Evolutionary conservation across 2,888 invertebrate genomes (phyloP).

Genomic region (Cataglyphis cursor): DNA sequence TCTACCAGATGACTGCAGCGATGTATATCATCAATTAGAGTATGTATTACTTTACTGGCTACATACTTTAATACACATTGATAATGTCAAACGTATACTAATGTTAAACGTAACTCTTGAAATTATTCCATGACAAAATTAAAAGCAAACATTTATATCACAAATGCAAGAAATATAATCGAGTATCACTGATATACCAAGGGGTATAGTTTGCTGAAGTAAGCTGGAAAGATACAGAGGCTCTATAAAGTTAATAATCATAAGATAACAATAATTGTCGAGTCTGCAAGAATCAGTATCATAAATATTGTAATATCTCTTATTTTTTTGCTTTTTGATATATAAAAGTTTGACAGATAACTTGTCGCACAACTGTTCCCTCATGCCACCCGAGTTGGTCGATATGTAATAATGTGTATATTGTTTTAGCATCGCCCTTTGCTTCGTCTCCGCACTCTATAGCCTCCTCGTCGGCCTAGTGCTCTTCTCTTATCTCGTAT

Average conservation of each 20-base stretch:
- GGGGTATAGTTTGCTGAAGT: constrained; percentile 44
- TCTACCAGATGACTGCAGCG: constrained; percentile 94
- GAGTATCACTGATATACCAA: constrained; percentile 52
- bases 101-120: background rate
- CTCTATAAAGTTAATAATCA: constrained; percentile 70
- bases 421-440: constrained; percentile 86
- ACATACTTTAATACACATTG: background rate
- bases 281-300: constrained; percentile 60
- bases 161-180: constrained; percentile 37
- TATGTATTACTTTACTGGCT: constrained; percentile 87
- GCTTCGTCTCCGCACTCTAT: constrained; percentile 87
- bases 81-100: background rate
- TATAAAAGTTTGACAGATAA: constrained; percentile 75
- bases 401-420: constrained; percentile 74
- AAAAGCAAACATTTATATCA: constrained; percentile 18
- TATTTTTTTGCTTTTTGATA: constrained; percentile 68
- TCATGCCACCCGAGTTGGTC: constrained; percentile 40
- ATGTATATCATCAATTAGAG: constrained; percentile 93
- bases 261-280: constrained; percentile 70
- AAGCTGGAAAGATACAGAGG: constrained; percentile 74
- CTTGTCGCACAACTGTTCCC: constrained; percentile 68
- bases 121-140: constrained; percentile 30
- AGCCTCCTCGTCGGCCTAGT: constrained; percentile 85
- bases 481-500: constrained; percentile 83
- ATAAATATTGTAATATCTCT: constrained; percentile 75